phyloP scores from a whole-genome alignment of 2,113 vertebrate species.

The Ascaphus truei region DNA sequence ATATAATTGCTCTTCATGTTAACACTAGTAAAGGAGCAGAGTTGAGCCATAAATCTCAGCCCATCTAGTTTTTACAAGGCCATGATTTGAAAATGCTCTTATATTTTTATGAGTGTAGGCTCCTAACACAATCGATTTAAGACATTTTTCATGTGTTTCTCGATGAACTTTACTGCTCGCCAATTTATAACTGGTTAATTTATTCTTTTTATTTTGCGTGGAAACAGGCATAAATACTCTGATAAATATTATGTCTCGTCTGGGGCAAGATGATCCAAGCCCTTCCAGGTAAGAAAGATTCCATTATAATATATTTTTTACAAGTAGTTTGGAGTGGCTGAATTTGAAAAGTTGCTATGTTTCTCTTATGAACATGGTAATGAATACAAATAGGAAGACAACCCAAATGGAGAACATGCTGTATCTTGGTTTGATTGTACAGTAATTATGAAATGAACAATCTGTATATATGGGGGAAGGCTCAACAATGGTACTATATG shows the following conservation, averaged over 20 bases:
- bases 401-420: no score
- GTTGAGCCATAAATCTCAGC: constrained; percentile 14
- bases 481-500: no score
- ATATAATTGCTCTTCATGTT: constrained; percentile 30
- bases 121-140: constrained; percentile 24
- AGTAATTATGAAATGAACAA: no score
- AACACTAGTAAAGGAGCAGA: constrained; percentile 19
- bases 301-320: no score
- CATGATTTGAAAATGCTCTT: constrained; percentile 29
- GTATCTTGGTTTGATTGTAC: no score
- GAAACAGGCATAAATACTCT: constrained; percentile 92
- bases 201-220: constrained; percentile 35
- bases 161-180: not conserved
- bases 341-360: not conserved
- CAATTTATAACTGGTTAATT: constrained; percentile 4
- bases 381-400: no score
- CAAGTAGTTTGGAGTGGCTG: not conserved
- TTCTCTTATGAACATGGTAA: no score
- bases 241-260: constrained; percentile 99
- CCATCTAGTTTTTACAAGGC: constrained; percentile 26
- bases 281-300: constrained; percentile 84
- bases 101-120: constrained; percentile 20
- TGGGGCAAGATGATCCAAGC: constrained; percentile 96
- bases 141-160: not conserved
- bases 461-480: no score